Conservation (phyloP, 2,888 invertebrate genomes). For the Odontomyia ornata region DNA sequence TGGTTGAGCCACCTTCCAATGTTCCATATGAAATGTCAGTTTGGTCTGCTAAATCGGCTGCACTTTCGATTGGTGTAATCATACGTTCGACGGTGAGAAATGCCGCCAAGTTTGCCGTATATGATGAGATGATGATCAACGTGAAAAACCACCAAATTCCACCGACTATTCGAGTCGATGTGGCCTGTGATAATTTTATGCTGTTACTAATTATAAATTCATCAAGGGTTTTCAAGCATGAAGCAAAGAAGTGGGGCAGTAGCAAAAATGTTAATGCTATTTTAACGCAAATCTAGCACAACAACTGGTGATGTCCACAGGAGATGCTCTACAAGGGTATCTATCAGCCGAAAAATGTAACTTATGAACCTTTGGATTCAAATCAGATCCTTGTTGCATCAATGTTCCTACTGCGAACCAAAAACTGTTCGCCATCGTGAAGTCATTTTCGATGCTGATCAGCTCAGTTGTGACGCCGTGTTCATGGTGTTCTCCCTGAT, state of each 20-base stretch:
- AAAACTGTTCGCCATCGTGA: constrained; percentile 87
- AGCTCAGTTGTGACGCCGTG: constrained; percentile 49
- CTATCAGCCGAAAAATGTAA: constrained; percentile 51
- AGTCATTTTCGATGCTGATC: constrained; percentile 75
- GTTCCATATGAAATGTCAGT: constrained; percentile 94
- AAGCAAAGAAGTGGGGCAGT: background rate
- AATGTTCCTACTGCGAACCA: constrained; percentile 97
- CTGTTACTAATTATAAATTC: too few relatives aligned
- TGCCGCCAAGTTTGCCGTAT: constrained; percentile 94
- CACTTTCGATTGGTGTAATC: constrained; percentile 94
- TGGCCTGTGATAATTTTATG: constrained; percentile 69
- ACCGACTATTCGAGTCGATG: constrained; percentile 93
- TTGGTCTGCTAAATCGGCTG: constrained; percentile 94
- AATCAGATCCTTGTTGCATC: constrained; percentile 90
- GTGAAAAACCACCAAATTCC: constrained; percentile 99
- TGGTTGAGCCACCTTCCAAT: constrained; percentile 91
- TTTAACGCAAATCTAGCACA: background rate
- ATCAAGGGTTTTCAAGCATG: too few relatives aligned
- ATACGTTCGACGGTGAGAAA: constrained; percentile 97
- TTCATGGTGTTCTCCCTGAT: constrained; percentile 53
- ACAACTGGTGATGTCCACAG: constrained; percentile 11
- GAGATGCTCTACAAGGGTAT: constrained; percentile 53
- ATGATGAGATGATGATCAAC: constrained; percentile 96
- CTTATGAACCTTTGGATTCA: constrained; percentile 83
- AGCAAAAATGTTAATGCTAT: background rate